Base-by-base conservation (phyloP, 2,888 invertebrate genomes). In the Pterostichus madidus region DNA sequence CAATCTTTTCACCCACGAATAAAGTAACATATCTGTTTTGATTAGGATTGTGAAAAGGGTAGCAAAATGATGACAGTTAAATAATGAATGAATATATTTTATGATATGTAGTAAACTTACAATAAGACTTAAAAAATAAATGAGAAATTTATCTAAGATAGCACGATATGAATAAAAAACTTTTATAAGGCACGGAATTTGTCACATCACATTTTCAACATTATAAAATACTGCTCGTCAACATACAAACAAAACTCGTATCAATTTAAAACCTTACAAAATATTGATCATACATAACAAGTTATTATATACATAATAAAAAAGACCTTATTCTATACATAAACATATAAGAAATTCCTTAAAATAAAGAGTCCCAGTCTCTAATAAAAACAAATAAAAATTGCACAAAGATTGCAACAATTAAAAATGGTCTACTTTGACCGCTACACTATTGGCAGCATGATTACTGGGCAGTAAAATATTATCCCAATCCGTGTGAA, bases 371-470 rank as follows among this genome's bases (percentile, higher is more conserved):
- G 5, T 71, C 49, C 49, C 17, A 46, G 24, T 49, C 71, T 46
- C 39, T 71, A 24, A n/a, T n/a, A n/a, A 8, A 46, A 32, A 64
- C 32, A 61, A 59, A 7, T 32, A 61, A 78, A 24, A 75, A 73
- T 81, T 81, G 81, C 73, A 81, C 73, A 17, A 0, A 49, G 46
- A 52, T 49, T 49, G 49, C 52, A 83, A 35, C 32, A 83, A 35
- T 90, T 91, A 97, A 91, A 97, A 97, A 90, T 97, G 97, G 90
- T 97, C 97, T 84, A 97, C 96, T 91, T 96, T 95, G 83, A 97
- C 97, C 79, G 97, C 96, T 52, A 97, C 96, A 84, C 95, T 96
- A 89, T 96, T 96, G 71, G 96, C 94, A 31, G 96, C 96, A 84
- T 95, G 94, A 85, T 96, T 96, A 85, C 95, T 94, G 73, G 96